Evolutionary conservation across 2,888 invertebrate species (phyloP), one percentile per base, ranked within the genome.

Genomic region (Eilema griseolum): DNA sequence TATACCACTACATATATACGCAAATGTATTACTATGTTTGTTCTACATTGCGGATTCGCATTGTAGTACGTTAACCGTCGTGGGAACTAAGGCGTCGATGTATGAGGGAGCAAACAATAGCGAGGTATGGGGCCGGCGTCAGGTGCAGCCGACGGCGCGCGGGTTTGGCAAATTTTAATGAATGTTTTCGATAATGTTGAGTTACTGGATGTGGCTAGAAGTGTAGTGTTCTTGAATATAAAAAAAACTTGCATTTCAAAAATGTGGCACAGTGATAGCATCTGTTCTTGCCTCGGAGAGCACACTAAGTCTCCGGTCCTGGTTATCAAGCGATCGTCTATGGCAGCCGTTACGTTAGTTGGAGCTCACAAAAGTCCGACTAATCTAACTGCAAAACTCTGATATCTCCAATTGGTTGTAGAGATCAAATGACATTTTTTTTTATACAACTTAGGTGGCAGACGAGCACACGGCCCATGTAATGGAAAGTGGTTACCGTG

Each of bases 91-190:
- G 65, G 74, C 74, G 63, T 76, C 81, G 81, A 85, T 89, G 89
- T 86, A 85, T 76, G 70, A 67, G 70, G 75, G 69, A 73, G 77
- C 74, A 77, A 76, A 81, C 78, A 79, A 79, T 79, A 71, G 61
- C 80, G 76, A 73, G 70, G 72, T 62, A 37, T 64, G 66, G 70
- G 68, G 65, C 2, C 61, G 77, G 83, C 86, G 88, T 85, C 89
- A 88, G 87, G 87, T 87, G 87, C 78, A 76, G 68, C 69, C 73
- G 86, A 87, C 87, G 86, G 85, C 82, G 79, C 83, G 82, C 83
- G 83, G 84, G 83, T 85, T 86, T 83, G 83, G 85, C 85, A 88
- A 86, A 86, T 86, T 87, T 87, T 93, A 94, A 94, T 94, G 94
- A 94, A 94, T 93, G 93, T 90, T 80, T 81, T 67, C 75, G 46